A percentile compares a stretch with the other conserved stretches of the same genome.
Conservation (phyloP, 2,113 vertebrate genomes). For the Aegithalos caudatus region DNA sequence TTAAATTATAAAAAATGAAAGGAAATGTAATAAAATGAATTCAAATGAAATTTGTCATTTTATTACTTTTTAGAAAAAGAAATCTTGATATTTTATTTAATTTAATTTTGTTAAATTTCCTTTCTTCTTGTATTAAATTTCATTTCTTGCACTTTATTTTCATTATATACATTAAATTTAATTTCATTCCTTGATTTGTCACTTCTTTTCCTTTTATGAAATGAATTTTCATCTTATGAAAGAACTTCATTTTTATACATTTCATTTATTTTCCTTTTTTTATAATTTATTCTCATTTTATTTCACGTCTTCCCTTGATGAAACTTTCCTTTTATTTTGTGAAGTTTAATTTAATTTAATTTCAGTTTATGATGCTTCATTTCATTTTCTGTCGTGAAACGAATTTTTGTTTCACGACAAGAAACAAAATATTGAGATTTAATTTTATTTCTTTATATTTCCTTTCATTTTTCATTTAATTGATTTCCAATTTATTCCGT, state of each 20-base stretch:
- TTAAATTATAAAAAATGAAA: neutral
- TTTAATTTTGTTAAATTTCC: neutral
- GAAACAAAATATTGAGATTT: neutral
- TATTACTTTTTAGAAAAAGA: neutral
- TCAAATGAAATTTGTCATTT: accelerated
- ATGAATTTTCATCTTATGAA: neutral
- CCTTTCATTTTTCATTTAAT: neutral
- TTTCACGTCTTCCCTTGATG: neutral
- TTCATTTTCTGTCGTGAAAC: neutral
- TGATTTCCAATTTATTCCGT: neutral
- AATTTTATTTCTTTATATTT: neutral
- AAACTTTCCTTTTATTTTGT: neutral
- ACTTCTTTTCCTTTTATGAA: neutral
- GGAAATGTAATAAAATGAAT: neutral
- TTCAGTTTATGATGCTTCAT: neutral
- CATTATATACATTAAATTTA: neutral
- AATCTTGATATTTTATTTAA: neutral
- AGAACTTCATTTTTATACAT: neutral
- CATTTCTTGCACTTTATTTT: neutral
- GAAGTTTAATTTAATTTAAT: neutral
- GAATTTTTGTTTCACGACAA: neutral
- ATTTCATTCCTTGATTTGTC: neutral
- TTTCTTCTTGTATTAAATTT: neutral
- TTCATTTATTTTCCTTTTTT: neutral
- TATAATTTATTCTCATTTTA: neutral